Conservation (phyloP, 2,113 vertebrate genomes). For the Ariopsis seemanni region DNA sequence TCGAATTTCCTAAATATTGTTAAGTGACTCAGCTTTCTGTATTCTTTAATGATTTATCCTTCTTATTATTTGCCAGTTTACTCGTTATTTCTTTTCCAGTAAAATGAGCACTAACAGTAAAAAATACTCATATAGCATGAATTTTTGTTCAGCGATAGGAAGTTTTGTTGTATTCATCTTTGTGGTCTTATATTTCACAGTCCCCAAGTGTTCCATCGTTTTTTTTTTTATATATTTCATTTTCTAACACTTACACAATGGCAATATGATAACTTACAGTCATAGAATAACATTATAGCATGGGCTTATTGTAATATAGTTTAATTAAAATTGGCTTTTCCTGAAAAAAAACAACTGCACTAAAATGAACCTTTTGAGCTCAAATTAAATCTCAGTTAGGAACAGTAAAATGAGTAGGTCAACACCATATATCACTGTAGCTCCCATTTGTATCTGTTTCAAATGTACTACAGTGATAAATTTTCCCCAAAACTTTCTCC, state of each 20-base stretch:
- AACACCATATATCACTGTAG: too few species aligned
- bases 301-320: neutral
- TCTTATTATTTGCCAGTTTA: neutral
- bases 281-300: neutral
- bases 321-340: neutral
- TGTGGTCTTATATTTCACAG: neutral
- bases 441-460: too few species aligned
- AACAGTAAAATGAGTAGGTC: too few species aligned
- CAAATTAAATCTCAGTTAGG: neutral
- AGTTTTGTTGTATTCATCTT: neutral
- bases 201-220: neutral
- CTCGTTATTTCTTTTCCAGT: neutral
- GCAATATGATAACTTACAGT: neutral
- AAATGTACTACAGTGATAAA: too few species aligned
- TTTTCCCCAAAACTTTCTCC: too few species aligned
- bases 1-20: neutral
- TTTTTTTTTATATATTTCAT: neutral
- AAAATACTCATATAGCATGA: neutral
- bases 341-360: neutral
- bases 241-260: neutral
- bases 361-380: neutral
- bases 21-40: neutral
- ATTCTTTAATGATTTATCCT: neutral
- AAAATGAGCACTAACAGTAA: neutral
- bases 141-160: neutral